These are phyloP conservation scores for Bedellia somnulentella DNA, from an alignment of 2,888 invertebrate genomes.

Conservation along the genomic window DNA sequence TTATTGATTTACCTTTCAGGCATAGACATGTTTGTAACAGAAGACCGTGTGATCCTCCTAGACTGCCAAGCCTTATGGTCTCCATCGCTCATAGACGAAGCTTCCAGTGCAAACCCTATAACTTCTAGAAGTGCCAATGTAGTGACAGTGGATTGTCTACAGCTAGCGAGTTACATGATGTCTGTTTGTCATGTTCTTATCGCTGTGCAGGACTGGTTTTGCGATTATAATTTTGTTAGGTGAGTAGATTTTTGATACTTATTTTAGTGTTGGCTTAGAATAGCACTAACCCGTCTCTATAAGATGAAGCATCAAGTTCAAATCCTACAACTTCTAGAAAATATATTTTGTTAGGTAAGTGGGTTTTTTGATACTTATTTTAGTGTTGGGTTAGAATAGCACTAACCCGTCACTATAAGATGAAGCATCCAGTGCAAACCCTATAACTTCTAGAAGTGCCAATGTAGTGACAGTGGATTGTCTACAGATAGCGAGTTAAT, in stretches of 20 bases:
- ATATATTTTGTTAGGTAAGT: no score
- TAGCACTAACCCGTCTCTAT: no score
- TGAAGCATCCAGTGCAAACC: conserved; percentile 44
- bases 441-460: conserved; percentile 47
- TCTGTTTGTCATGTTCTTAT: conserved; percentile 89
- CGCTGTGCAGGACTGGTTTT: conserved; percentile 87
- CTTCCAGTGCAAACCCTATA: conserved; percentile 42
- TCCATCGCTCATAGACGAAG: conserved; percentile 72
- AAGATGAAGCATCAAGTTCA: no score
- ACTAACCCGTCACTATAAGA: conserved; percentile 77
- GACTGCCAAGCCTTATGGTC: conserved; percentile 84
- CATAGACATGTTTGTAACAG: conserved; percentile 73
- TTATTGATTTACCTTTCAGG: conserved; percentile 33
- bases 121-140: conserved; percentile 57
- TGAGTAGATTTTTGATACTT: conserved; percentile 16
- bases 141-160: conserved; percentile 70
- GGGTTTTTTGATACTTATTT: no score
- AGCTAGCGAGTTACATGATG: conserved; percentile 80
- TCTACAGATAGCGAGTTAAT: conserved; percentile 80
- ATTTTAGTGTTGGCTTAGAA: no score
- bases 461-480: conserved; percentile 69
- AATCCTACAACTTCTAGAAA: no score
- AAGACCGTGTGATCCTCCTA: conserved; percentile 77
- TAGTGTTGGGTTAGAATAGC: no score
- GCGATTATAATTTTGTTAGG: conserved; percentile 81